Evolutionary conservation across 2,113 vertebrate genomes (phyloP).

Genomic region (Edolisoma coerulescens): DNA sequence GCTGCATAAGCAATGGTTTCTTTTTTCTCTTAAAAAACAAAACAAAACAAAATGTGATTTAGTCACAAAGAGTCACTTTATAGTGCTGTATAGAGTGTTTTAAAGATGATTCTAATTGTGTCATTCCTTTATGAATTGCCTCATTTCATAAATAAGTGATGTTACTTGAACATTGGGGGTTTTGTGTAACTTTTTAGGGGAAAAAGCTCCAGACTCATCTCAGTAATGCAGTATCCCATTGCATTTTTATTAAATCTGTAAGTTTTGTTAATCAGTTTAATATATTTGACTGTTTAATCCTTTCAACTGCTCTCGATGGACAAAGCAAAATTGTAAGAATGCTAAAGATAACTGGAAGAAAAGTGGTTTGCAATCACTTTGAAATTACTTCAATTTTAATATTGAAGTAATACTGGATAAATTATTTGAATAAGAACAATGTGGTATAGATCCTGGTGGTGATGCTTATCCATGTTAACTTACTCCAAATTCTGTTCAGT

Average conservation of each 20-base stretch:
- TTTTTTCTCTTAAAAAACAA: neutral
- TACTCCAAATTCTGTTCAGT: neutral
- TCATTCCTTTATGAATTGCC: neutral
- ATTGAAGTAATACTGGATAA: neutral
- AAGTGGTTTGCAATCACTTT: neutral
- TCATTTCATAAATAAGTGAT: neutral
- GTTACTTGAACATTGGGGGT: neutral
- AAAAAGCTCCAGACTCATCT: neutral
- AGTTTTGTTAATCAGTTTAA: neutral
- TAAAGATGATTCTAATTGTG: neutral
- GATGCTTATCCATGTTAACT: neutral
- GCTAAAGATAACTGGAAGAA: neutral
- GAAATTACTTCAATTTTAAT: neutral
- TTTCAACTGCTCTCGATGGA: neutral
- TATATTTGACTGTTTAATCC: neutral
- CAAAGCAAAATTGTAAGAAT: neutral
- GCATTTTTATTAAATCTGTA: neutral
- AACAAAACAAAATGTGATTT: neutral
- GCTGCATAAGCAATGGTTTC: neutral
- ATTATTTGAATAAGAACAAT: neutral
- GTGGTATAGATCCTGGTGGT: neutral
- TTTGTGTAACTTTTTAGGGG: neutral
- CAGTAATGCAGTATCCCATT: neutral
- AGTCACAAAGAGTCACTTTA: neutral
- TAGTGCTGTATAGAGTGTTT: neutral